A percentile compares a stretch with the other conserved stretches of the same genome.
Evolutionary conservation across 1,140 invertebrate species (phyloP).

Genomic region (Achroia grisella): DNA sequence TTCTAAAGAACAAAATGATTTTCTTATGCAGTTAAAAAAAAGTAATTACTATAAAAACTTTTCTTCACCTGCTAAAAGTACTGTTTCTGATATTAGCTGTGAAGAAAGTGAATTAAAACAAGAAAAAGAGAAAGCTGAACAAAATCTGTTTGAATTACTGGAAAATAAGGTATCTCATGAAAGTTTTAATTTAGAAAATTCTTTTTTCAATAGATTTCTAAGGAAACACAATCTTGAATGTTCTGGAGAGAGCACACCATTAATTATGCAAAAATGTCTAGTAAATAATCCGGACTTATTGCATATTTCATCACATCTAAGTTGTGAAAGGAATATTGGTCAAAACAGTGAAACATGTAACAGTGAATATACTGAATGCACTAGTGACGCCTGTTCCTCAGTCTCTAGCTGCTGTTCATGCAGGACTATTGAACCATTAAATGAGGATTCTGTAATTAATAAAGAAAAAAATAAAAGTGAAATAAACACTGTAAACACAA

Average conservation of each 20-base stretch:
- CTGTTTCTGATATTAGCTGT: conserved; percentile 49
- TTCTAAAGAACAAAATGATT: conserved; percentile 64
- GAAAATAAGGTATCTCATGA: conserved; percentile 81
- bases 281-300: conserved; percentile 47
- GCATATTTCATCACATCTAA: conserved; percentile 31
- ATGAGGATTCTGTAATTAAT: conserved; percentile 3
- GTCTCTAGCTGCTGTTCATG: conserved; percentile 52
- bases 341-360: conserved; percentile 38
- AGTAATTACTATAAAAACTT: conserved; percentile 60
- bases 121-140: conserved; percentile 74
- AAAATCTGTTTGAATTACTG: conserved; percentile 81
- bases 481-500: conserved; percentile 22
- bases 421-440: conserved; percentile 34
- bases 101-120: conserved; percentile 56
- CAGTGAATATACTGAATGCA: conserved; percentile 54
- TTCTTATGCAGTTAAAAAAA: conserved; percentile 56
- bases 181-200: conserved; percentile 82
- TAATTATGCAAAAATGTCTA: conserved; percentile 53
- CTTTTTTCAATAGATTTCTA: conserved; percentile 75
- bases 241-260: conserved; percentile 61
- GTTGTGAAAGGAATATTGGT: conserved; percentile 23
- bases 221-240: conserved; percentile 47
- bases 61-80: conserved; percentile 42
- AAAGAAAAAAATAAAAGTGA: conserved; percentile 13
- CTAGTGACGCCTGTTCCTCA: conserved; percentile 42